Conservation (phyloP, 2,797 vertebrate genomes). For the Crypturellus tataupa region DNA sequence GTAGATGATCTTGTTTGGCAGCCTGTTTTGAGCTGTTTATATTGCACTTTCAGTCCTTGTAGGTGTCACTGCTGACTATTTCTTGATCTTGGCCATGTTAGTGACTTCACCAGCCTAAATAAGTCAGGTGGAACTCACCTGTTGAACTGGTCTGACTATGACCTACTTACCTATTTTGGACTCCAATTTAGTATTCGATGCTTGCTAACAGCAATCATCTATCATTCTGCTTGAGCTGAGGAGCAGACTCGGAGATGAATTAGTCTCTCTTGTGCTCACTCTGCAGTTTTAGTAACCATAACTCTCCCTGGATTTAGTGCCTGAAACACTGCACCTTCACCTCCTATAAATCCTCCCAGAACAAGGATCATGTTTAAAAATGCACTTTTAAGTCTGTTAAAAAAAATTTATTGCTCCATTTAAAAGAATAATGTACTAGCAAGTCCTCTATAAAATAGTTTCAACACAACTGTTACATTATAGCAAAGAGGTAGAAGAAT, state of each 20-base stretch:
- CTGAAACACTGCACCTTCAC: background rate
- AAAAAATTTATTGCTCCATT: background rate
- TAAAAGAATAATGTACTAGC: constrained; percentile 27
- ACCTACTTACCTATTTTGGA: background rate
- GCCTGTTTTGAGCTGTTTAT: background rate
- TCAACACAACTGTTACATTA: background rate
- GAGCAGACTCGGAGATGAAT: background rate
- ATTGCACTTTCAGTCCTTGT: background rate
- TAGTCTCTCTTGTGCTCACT: background rate
- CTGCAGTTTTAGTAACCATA: background rate
- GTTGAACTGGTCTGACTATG: background rate
- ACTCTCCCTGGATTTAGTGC: background rate
- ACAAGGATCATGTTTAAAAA: background rate
- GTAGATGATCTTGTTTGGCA: background rate
- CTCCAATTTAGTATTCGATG: background rate
- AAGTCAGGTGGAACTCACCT: background rate
- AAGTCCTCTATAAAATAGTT: background rate
- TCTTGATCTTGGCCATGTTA: background rate
- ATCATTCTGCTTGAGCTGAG: background rate
- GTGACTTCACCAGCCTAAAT: background rate
- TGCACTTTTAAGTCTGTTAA: background rate
- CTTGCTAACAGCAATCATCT: background rate
- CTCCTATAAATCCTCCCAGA: background rate
- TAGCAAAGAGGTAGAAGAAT: background rate
- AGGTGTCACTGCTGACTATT: background rate